phyloP scores from a whole-genome alignment of 1,140 invertebrate species.

The Drosophila pachea region DNA sequence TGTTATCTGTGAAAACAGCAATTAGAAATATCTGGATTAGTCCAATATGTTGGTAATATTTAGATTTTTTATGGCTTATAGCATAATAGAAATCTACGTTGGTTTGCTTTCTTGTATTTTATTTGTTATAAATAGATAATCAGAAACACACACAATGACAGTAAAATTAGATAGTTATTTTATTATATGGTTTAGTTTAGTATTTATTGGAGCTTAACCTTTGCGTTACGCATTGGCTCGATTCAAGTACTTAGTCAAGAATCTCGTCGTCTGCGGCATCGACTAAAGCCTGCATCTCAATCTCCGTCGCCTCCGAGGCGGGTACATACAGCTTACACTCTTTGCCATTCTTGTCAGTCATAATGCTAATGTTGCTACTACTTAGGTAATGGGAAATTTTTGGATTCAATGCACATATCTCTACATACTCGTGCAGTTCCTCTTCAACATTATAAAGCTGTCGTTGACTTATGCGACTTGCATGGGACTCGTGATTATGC shows the following conservation, averaged over 20 bases:
- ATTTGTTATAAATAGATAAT: not conserved
- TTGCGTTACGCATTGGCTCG: slow-evolving; percentile 31
- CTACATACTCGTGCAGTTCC: slow-evolving; percentile 71
- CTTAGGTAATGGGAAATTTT: slow-evolving; percentile 67
- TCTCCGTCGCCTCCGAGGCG: slow-evolving; percentile 63
- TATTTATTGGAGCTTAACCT: slow-evolving; percentile 35
- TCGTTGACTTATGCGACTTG: slow-evolving; percentile 52
- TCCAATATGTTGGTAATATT: not conserved
- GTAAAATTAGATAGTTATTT: not conserved
- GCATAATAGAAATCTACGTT: slow-evolving; percentile 9
- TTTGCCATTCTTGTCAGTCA: slow-evolving; percentile 67
- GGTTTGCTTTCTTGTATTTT: slow-evolving; percentile 9
- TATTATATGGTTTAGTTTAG: slow-evolving; percentile 5
- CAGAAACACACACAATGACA: not conserved
- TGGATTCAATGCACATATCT: slow-evolving; percentile 65
- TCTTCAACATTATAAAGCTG: slow-evolving; percentile 64
- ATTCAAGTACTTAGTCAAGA: slow-evolving; percentile 34
- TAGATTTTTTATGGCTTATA: not conserved
- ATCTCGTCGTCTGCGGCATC: slow-evolving; percentile 36
- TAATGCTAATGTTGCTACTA: slow-evolving; percentile 70
- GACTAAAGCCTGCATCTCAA: slow-evolving; percentile 62
- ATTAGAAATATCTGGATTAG: slow-evolving; percentile 19
- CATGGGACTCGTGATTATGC: slow-evolving; percentile 66
- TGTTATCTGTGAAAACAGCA: slow-evolving; percentile 35
- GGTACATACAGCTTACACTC: slow-evolving; percentile 69